Conservation (phyloP, 2,797 vertebrate genomes). For the Australoheros facetus region DNA sequence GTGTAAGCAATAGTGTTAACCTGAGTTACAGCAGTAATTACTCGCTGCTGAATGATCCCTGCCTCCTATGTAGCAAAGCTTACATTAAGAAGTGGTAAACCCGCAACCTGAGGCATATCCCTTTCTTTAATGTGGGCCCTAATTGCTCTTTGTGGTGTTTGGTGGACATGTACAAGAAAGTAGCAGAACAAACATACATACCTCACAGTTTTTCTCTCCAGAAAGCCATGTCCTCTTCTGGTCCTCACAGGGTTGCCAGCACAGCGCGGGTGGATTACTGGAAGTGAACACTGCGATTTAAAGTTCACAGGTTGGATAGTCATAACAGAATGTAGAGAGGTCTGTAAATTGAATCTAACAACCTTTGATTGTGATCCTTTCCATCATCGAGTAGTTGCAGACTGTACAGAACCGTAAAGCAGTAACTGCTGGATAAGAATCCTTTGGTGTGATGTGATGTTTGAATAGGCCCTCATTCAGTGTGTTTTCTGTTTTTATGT, state of each 20-base stretch:
- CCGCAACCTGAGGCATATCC: conserved; percentile 39
- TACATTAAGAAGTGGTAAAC: conserved; percentile 41
- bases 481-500: background rate
- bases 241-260: background rate
- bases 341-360: background rate
- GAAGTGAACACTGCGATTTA: background rate
- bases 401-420: background rate
- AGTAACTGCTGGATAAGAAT: background rate
- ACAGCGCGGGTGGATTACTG: conserved; percentile 6
- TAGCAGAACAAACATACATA: conserved; percentile 37
- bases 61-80: conserved; percentile 53
- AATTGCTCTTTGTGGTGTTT: conserved; percentile 36
- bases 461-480: background rate
- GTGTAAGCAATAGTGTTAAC: conserved; percentile 50
- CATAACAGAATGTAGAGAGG: background rate
- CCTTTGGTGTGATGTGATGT: background rate
- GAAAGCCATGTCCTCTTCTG: background rate
- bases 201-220: conserved; percentile 10
- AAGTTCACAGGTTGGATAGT: conserved; percentile 1
- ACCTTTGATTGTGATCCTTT: background rate
- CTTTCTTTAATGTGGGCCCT: conserved; percentile 43
- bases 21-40: conserved; percentile 61
- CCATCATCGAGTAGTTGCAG: background rate
- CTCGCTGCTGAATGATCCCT: conserved; percentile 67
- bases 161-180: conserved; percentile 9